Conservation (phyloP, 2,888 invertebrate species). For the Idaea dimidiata region DNA sequence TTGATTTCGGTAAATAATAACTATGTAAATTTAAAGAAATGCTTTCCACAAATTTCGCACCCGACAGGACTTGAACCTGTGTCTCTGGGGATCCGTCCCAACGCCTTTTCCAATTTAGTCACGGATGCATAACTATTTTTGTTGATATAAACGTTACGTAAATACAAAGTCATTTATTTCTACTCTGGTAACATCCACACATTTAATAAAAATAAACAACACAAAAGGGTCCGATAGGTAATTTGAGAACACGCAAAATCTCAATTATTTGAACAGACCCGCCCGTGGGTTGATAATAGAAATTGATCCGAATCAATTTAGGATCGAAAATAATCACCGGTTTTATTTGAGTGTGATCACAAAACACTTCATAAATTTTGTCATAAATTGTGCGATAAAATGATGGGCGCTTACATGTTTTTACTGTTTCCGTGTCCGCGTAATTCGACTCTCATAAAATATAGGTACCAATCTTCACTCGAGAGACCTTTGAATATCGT, state of each 20-base stretch:
- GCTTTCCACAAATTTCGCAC: too few species aligned
- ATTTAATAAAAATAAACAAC: slow-evolving; percentile 17
- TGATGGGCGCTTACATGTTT: slow-evolving; percentile 41
- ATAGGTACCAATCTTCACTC: slow-evolving; percentile 26
- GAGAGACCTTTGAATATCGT: slow-evolving; percentile 36
- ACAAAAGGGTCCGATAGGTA: slow-evolving; percentile 41
- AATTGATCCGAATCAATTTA: slow-evolving; percentile 58
- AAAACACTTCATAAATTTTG: slow-evolving; percentile 58
- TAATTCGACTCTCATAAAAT: slow-evolving; percentile 44
- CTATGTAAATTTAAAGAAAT: too few species aligned
- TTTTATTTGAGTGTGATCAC: slow-evolving; percentile 52
- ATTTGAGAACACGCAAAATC: slow-evolving; percentile 55
- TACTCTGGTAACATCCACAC: slow-evolving; percentile 4
- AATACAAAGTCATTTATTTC: slow-evolving; percentile 1
- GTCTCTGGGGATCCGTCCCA: too few species aligned
- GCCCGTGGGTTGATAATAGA: slow-evolving; percentile 45
- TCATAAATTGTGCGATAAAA: slow-evolving; percentile 55
- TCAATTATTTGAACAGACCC: slow-evolving; percentile 50
- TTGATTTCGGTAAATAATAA: too few species aligned
- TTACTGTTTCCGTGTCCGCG: slow-evolving; percentile 33
- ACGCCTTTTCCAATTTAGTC: too few species aligned
- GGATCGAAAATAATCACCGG: slow-evolving; percentile 52
- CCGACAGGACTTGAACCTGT: too few species aligned
- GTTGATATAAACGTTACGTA: not conserved
- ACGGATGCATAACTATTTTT: too few species aligned